A percentile compares a stretch with the other conserved stretches of the same genome.
These are phyloP conservation scores for Rhopilema esculentum DNA, from an alignment of 30 jellyfish, hydroid and myxozoan species.

Conservation along the genomic window DNA sequence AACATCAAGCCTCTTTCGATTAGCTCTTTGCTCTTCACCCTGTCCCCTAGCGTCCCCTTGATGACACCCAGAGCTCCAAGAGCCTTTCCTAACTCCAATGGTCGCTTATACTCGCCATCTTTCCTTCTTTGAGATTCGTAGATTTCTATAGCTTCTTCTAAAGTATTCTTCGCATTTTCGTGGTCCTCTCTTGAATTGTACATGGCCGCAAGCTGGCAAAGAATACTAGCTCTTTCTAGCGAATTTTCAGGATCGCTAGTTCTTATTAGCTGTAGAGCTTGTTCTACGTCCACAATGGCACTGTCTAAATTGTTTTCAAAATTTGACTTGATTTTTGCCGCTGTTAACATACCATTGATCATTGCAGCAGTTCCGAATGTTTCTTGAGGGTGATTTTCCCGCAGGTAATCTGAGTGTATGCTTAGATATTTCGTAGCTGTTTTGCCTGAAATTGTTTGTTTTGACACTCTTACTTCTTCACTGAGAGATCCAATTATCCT, in stretches of 20 bases:
- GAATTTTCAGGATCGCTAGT: slow-evolving; percentile 19
- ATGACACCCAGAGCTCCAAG: slow-evolving; percentile 88
- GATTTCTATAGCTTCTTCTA: slow-evolving; percentile 83
- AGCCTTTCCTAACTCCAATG: slow-evolving; percentile 86
- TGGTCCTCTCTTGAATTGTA: slow-evolving; percentile 59
- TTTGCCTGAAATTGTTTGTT: slow-evolving; percentile 73
- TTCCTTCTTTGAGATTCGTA: slow-evolving; percentile 89
- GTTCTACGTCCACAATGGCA: slow-evolving; percentile 61
- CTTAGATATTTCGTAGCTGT: slow-evolving; percentile 57
- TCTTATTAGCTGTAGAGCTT: slow-evolving; percentile 52
- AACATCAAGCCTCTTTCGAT: slow-evolving; percentile 95
- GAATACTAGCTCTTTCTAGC: slow-evolving; percentile 74
- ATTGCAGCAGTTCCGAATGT: slow-evolving; percentile 39
- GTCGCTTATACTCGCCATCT: slow-evolving; percentile 92
- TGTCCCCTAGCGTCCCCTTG: slow-evolving; percentile 80
- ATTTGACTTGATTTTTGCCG: slow-evolving; percentile 62
- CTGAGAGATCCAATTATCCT: slow-evolving; percentile 70
- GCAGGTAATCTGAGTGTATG: slow-evolving; percentile 70
- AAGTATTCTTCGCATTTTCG: slow-evolving; percentile 49
- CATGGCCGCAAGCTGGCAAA: slow-evolving; percentile 80
- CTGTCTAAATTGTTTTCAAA: slow-evolving; percentile 59
- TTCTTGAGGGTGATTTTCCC: slow-evolving; percentile 57
- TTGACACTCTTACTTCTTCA: slow-evolving; percentile 72
- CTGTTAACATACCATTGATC: slow-evolving; percentile 46
- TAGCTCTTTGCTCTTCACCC: slow-evolving; percentile 83